These are phyloP conservation scores for Acrossocheilus wenchowensis DNA, from an alignment of 2,797 vertebrate genomes.

Conservation along the genomic window DNA sequence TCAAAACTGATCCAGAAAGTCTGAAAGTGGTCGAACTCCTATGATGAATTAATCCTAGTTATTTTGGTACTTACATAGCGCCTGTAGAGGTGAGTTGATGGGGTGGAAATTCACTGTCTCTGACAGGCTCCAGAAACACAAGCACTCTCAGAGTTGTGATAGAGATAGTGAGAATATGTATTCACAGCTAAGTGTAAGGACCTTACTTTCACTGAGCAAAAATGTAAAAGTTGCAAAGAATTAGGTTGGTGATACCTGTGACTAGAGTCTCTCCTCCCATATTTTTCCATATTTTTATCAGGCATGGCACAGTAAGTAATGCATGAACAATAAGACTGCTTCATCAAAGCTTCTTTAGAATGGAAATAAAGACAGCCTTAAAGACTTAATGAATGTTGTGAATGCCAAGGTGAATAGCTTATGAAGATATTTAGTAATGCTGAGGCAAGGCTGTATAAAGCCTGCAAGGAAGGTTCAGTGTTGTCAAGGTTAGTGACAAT, in stretches of 20 bases:
- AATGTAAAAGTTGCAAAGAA: background rate
- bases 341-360: background rate
- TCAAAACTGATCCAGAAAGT: background rate
- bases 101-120: constrained; percentile 63
- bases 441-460: background rate
- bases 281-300: background rate
- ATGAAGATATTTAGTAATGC: background rate
- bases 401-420: background rate
- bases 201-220: background rate
- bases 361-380: background rate
- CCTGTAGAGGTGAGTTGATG: constrained; percentile 61
- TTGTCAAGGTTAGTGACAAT: background rate
- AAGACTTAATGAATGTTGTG: background rate
- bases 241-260: background rate
- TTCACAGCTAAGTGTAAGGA: constrained; percentile 27
- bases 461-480: background rate
- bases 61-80: constrained; percentile 56
- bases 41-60: constrained; percentile 33
- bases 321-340: background rate
- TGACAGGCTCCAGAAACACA: constrained; percentile 69
- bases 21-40: background rate
- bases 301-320: background rate
- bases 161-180: constrained; percentile 60
- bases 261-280: background rate
- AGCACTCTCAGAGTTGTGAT: constrained; percentile 64